phyloP scores from a whole-genome alignment of 1,140 invertebrate genomes.

The Fopius arisanus region DNA sequence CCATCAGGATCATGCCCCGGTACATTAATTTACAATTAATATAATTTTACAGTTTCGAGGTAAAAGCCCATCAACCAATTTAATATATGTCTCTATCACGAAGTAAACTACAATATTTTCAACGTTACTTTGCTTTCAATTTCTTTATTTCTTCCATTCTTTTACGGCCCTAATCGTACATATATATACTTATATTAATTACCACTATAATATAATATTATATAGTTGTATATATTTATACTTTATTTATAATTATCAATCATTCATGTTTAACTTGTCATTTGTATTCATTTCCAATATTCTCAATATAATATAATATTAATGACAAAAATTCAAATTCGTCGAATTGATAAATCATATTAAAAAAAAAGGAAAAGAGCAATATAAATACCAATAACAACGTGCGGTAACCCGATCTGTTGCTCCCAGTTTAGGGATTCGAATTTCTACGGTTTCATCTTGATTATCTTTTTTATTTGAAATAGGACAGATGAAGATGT shows the following conservation, averaged over 20 bases:
- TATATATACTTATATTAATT: slow-evolving; percentile 15
- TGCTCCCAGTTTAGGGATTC: background rate
- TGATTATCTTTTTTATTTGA: background rate
- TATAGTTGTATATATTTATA: slow-evolving; percentile 9
- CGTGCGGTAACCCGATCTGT: background rate
- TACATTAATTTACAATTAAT: slow-evolving; percentile 13
- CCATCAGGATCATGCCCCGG: slow-evolving; percentile 39
- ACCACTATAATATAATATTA: background rate
- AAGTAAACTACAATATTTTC: background rate
- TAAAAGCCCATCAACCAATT: background rate
- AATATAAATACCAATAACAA: slow-evolving; percentile 6
- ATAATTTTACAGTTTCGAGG: background rate
- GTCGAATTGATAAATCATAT: background rate
- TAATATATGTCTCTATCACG: no score
- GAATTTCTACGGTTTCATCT: background rate
- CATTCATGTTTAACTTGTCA: slow-evolving; percentile 12
- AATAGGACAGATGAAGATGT: background rate
- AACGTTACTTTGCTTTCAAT: background rate
- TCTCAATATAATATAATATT: slow-evolving; percentile 2
- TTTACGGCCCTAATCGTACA: background rate
- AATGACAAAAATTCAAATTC: slow-evolving; percentile 2
- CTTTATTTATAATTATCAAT: slow-evolving; percentile 20
- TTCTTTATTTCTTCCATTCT: slow-evolving; percentile 3
- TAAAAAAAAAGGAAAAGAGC: background rate
- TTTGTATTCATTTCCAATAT: slow-evolving; percentile 13